These are phyloP conservation scores for Notoglanidium macrostoma DNA, from an alignment of 2,797 vertebrate species.

Conservation along the genomic window DNA sequence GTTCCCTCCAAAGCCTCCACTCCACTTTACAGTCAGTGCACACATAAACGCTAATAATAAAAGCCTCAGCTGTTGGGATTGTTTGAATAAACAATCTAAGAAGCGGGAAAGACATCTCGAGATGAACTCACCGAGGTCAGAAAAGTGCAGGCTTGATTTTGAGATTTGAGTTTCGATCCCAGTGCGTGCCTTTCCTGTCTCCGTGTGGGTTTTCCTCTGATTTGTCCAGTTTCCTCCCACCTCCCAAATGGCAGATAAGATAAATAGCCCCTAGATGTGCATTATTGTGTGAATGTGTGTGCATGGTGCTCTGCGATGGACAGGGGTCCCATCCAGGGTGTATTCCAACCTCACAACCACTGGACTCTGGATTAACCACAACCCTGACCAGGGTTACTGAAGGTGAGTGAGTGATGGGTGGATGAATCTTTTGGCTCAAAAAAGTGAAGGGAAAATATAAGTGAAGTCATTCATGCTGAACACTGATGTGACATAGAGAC, in stretches of 20 bases:
- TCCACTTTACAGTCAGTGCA: not conserved
- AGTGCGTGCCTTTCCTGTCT: not conserved
- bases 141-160: not conserved
- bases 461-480: no score
- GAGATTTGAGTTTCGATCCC: not conserved
- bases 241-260: not conserved
- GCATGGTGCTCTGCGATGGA: not conserved
- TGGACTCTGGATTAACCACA: not conserved
- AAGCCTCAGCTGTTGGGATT: not conserved
- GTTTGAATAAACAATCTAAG: not conserved
- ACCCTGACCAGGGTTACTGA: not conserved
- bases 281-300: not conserved
- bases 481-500: no score
- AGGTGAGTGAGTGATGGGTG: not conserved
- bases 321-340: not conserved
- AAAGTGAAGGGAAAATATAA: no score
- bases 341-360: not conserved
- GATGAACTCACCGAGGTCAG: not conserved
- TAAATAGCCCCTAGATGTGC: not conserved
- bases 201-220: not conserved
- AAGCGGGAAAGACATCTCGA: not conserved
- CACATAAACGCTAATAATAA: not conserved
- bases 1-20: not conserved
- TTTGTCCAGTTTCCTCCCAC: not conserved
- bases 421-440: no score